Conservation (phyloP, 2,888 invertebrate genomes). For the Diarsia mendica region DNA sequence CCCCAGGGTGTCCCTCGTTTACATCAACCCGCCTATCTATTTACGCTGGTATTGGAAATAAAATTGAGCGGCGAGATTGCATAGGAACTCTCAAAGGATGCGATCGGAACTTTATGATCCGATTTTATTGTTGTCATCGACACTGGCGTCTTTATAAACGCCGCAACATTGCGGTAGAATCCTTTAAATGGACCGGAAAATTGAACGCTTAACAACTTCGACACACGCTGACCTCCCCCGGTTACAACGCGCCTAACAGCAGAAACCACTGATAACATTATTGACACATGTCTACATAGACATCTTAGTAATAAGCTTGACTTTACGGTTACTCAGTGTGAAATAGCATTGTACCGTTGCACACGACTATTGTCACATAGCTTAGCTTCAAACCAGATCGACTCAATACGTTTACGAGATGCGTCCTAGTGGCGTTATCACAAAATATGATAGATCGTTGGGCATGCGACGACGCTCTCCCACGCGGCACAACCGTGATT, state of each 20-base stretch:
- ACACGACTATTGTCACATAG: constrained; percentile 79
- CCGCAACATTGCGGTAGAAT: constrained; percentile 72
- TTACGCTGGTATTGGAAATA: constrained; percentile 85
- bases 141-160: constrained; percentile 78
- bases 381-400: constrained; percentile 81
- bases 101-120: constrained; percentile 84
- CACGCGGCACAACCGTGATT: constrained; percentile 89
- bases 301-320: constrained; percentile 62
- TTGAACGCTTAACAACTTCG: constrained; percentile 70
- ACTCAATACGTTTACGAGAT: constrained; percentile 86
- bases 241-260: constrained; percentile 39
- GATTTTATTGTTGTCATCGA: constrained; percentile 85
- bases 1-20: constrained; percentile 86
- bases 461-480: constrained; percentile 87
- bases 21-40: constrained; percentile 85
- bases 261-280: constrained; percentile 59
- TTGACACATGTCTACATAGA: constrained; percentile 63
- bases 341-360: constrained; percentile 78
- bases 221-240: constrained; percentile 60
- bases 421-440: constrained; percentile 89
- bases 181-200: constrained; percentile 73
- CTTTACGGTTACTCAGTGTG: constrained; percentile 63
- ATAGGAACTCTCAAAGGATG: constrained; percentile 83
- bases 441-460: constrained; percentile 90
- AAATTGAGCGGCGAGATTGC: constrained; percentile 87